Conservation (phyloP, 2,113 vertebrate species). For the Myrmophylax atrothorax region DNA sequence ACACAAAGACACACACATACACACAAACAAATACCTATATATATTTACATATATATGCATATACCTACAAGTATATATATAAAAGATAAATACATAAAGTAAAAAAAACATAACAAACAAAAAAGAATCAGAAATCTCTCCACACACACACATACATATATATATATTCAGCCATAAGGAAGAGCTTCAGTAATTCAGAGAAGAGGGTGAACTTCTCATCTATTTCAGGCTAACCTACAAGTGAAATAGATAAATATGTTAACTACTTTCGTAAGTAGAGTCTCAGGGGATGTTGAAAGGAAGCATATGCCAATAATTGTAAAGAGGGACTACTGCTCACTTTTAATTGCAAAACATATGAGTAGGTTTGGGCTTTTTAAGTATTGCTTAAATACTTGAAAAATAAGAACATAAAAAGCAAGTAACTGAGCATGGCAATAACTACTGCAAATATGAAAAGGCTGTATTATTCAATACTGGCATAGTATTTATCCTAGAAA, state of each 20-base stretch:
- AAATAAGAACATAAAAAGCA: background rate
- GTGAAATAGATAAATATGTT: constrained; percentile 11
- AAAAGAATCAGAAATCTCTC: background rate
- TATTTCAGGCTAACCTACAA: constrained; percentile 7
- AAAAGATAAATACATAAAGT: background rate
- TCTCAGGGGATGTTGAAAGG: constrained; percentile 1
- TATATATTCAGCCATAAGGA: background rate
- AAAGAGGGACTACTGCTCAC: background rate
- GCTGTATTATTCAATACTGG: background rate
- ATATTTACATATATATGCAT: background rate
- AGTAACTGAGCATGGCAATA: background rate
- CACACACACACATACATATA: background rate
- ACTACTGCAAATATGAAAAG: background rate
- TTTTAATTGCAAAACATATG: background rate
- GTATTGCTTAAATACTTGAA: background rate
- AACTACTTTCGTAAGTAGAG: background rate
- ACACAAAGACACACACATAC: background rate
- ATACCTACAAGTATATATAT: background rate
- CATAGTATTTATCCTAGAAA: background rate
- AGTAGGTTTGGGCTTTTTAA: background rate
- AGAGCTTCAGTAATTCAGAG: background rate
- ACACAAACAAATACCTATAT: background rate
- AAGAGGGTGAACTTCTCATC: background rate
- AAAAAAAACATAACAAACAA: background rate
- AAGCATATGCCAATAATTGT: background rate